Percentiles rank a stretch among this genome's conserved stretches.
Conservation (phyloP, 2,797 vertebrate genomes). For the Tokudaia tokunoshimensis region DNA sequence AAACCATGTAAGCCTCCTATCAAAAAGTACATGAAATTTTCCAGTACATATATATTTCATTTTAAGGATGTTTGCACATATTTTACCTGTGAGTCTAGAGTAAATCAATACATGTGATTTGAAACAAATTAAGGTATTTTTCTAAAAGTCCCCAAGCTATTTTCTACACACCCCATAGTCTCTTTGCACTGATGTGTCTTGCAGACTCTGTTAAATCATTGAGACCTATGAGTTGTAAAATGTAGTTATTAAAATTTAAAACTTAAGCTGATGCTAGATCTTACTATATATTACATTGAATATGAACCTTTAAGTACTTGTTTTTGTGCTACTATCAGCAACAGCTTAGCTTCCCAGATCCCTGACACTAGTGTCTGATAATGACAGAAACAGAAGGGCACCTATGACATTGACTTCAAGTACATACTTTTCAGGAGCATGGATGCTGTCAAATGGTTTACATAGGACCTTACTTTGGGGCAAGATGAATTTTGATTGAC, state of each 20-base stretch:
- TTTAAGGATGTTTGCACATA: slow-evolving; percentile 14
- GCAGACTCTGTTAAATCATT: background rate
- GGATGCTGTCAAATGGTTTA: background rate
- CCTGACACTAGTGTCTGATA: background rate
- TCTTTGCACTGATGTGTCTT: background rate
- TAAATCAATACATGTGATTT: background rate
- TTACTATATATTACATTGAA: background rate
- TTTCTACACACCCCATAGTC: background rate
- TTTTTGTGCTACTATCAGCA: background rate
- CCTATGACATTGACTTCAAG: background rate
- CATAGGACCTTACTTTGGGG: background rate
- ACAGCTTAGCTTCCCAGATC: background rate
- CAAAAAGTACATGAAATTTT: slow-evolving; percentile 32
- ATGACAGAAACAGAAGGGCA: background rate
- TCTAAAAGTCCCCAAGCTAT: background rate
- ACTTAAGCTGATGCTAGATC: background rate
- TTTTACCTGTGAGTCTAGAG: background rate
- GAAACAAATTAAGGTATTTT: background rate
- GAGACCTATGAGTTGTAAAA: background rate
- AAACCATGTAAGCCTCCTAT: background rate
- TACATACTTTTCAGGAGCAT: background rate
- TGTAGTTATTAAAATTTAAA: background rate
- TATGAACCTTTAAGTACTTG: background rate
- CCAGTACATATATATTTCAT: background rate
- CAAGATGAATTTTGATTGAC: background rate